Evolutionary conservation across 2,888 invertebrate species (phyloP), one percentile per base, ranked within the genome.

Genomic region (Apomyelois bistriatella): DNA sequence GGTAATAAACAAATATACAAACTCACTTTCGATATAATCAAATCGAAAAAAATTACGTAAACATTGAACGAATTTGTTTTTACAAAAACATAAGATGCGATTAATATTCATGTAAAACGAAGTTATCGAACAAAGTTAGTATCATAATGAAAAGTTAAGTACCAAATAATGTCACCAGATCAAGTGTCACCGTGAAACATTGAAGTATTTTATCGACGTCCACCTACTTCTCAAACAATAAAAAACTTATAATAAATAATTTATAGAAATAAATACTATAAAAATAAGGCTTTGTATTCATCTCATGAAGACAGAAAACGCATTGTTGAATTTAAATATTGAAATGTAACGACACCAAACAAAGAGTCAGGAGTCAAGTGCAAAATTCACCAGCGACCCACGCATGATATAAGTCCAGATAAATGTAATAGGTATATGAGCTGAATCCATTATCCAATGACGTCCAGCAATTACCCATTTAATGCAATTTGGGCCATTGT

Each of bases 381-480:
- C 85, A 78, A 86, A 83, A 85, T 82, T 77, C 80, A 74, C 65
- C 68, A 65, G 70, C 82, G 71, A 75, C 84, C 85, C 81, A 82
- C 84, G 81, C 79, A 64, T 65, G 72, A 68, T 68, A 72, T 72
- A 66, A 75, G 74, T 75, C 79, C 77, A 73, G 72, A 79, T 79
- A 76, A 76, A 80, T 79, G 73, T 82, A 75, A 81, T 79, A 79
- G 80, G 78, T 74, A 81, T 77, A 85, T 78, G 79, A 82, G 79
- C 79, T 74, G 79, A 84, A 82, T 84, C 86, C 88, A 90, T 90
- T 90, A 90, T 89, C 79, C 90, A 90, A 89, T 90, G 88, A 90
- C 83, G 83, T 87, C 77, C 79, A 81, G 79, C 90, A 87, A 90
- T 90, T 90, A 90, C 90, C 90, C 87, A 89, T 88, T 90, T 87